phyloP scores from a whole-genome alignment of 2,797 vertebrate species.

The Gadopsis marmoratus region DNA sequence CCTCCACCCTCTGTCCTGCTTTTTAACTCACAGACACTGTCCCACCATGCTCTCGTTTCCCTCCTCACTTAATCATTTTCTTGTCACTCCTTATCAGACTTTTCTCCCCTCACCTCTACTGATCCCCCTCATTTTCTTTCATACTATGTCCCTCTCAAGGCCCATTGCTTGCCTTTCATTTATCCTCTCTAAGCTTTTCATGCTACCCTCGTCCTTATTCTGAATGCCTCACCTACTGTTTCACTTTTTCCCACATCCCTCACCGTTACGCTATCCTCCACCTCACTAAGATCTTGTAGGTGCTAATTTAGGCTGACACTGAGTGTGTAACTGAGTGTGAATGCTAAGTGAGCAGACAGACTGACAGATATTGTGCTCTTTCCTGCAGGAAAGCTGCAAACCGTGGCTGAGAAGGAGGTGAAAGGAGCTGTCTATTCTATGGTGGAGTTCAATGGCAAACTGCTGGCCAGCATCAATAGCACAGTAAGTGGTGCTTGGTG shows the following conservation, averaged over 20 bases:
- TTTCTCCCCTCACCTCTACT: constrained; percentile 37
- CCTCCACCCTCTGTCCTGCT: constrained; percentile 14
- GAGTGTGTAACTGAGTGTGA: constrained; percentile 20
- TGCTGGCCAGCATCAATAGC: constrained; percentile 99
- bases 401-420: constrained; percentile 98
- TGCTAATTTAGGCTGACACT: constrained; percentile 32
- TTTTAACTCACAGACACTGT: constrained; percentile 45
- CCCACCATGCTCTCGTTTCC: constrained; percentile 58
- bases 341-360: constrained; percentile 6
- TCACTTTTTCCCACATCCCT: constrained; percentile 11
- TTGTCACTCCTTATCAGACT: constrained; percentile 71
- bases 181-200: constrained; percentile 31
- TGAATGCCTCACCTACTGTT: background rate
- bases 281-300: constrained; percentile 13
- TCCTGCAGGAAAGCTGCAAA: constrained; percentile 94
- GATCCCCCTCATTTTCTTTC: constrained; percentile 58
- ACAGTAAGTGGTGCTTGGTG: constrained; percentile 87
- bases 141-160: constrained; percentile 46
- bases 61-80: constrained; percentile 75
- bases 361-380: constrained; percentile 31
- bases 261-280: background rate
- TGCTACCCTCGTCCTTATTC: constrained; percentile 20
- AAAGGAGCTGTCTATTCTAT: constrained; percentile 99
- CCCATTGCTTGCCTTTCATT: constrained; percentile 49
- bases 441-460: constrained; percentile 99